Conservation (phyloP, 1,140 invertebrate species). For the Lineus longissimus region DNA sequence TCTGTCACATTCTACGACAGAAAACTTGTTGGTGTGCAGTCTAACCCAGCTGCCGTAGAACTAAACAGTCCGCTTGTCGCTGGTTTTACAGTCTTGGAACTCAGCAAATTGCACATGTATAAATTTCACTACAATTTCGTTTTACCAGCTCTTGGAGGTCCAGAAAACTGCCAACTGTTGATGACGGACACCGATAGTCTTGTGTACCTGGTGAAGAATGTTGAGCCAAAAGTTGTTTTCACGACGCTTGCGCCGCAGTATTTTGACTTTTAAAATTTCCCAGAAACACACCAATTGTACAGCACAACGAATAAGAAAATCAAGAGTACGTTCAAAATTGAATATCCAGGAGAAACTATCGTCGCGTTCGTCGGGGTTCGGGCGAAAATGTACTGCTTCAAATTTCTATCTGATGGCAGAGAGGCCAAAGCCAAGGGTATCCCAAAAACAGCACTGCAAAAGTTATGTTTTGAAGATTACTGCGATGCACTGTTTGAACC, state of each 20-base stretch:
- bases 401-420: not conserved
- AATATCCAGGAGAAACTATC: not conserved
- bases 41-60: not conserved
- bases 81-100: not conserved
- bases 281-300: not conserved
- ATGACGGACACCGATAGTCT: not conserved
- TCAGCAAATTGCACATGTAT: not conserved
- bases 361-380: not conserved
- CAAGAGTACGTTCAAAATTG: not conserved
- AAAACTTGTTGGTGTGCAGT: not conserved
- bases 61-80: not conserved
- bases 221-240: not conserved
- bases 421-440: not conserved
- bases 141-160: not conserved
- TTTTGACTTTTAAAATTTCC: not conserved
- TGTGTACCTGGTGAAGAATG: not conserved
- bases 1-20: not conserved
- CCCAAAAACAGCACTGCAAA: not conserved
- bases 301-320: not conserved
- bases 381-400: not conserved
- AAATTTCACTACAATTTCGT: conserved; percentile 3
- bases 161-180: not conserved
- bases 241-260: not conserved
- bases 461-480: not conserved
- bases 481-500: not conserved